Percentiles rank a stretch among this genome's conserved stretches.
Conservation (phyloP, 2,113 vertebrate species). For the Falcunculus frontatus region DNA sequence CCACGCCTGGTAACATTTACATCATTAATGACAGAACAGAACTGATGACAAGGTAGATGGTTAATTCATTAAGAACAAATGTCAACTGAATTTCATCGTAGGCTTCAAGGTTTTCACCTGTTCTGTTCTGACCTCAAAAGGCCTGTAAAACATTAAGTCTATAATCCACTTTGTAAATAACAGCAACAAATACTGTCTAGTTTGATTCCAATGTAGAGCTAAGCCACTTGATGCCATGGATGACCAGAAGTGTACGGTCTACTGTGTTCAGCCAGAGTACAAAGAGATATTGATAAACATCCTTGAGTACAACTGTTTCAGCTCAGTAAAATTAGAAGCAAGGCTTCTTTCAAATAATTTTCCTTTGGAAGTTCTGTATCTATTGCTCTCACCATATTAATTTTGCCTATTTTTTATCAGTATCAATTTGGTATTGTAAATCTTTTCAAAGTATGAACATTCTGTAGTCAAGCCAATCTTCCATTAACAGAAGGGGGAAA, state of each 20-base stretch:
- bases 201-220: neutral
- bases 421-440: neutral
- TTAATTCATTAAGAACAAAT: slow-evolving; percentile 17
- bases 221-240: neutral
- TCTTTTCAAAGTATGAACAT: neutral
- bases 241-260: neutral
- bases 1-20: neutral
- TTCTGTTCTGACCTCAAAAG: neutral
- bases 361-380: neutral
- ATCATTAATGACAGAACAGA: neutral
- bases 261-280: neutral
- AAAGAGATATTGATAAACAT: neutral
- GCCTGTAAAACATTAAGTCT: neutral
- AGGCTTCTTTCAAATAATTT: neutral
- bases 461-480: neutral
- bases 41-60: neutral
- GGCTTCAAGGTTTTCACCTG: neutral
- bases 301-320: neutral
- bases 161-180: neutral
- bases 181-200: neutral
- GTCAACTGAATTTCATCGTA: neutral
- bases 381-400: neutral
- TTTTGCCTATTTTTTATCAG: neutral
- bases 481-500: neutral
- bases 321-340: neutral